phyloP scores from a whole-genome alignment of 2,113 vertebrate species.

The Calcarius ornatus region DNA sequence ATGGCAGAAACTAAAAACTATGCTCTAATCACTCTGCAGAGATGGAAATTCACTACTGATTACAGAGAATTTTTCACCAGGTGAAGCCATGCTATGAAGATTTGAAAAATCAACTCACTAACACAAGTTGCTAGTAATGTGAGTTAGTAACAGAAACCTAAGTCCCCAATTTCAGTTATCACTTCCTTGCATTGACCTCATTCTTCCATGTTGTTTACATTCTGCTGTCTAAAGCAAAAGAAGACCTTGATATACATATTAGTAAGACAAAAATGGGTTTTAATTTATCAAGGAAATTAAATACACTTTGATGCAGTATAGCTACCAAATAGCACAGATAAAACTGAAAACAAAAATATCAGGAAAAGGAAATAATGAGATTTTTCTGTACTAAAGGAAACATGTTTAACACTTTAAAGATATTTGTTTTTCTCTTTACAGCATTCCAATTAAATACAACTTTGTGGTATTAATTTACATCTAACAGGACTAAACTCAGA shows the following conservation, averaged over 20 bases:
- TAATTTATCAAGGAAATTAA: not conserved
- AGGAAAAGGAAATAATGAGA: not conserved
- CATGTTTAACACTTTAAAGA: not conserved
- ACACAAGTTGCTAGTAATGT: not conserved
- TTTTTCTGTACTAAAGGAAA: not conserved
- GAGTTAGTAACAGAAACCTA: not conserved
- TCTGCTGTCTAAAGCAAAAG: not conserved
- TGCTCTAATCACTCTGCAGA: not conserved
- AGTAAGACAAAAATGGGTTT: not conserved
- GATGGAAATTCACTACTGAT: not conserved
- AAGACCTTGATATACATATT: not conserved
- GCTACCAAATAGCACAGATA: not conserved
- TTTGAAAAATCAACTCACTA: not conserved
- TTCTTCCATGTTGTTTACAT: slow-evolving; percentile 26
- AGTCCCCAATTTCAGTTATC: not conserved
- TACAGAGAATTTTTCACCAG: not conserved
- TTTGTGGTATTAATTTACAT: not conserved
- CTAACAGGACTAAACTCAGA: not conserved
- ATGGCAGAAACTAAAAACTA: not conserved
- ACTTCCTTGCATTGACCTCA: not conserved
- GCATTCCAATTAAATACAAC: not conserved
- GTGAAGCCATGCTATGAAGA: not conserved
- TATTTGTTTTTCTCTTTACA: not conserved
- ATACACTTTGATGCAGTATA: not conserved
- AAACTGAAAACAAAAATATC: not conserved